A percentile compares a stretch with the other conserved stretches of the same genome.
phyloP scores from a whole-genome alignment of 2,113 vertebrate species.

The Tetrao urogallus region DNA sequence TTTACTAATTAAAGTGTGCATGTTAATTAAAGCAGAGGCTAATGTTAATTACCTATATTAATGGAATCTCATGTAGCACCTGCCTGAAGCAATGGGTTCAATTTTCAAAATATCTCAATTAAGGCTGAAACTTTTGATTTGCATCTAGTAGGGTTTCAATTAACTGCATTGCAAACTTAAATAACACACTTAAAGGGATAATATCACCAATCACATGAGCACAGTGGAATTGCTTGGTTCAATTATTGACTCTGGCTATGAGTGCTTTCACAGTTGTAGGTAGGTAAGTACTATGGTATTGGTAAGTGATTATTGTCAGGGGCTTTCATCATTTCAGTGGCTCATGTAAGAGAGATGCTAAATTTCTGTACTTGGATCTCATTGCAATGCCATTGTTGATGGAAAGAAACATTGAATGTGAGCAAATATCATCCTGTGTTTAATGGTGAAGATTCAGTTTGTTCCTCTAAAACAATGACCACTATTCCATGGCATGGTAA shows the following conservation, averaged over 20 bases:
- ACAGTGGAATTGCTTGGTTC: constrained; percentile 70
- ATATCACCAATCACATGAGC: constrained; percentile 80
- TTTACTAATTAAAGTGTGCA: constrained; percentile 97
- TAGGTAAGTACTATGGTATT: constrained; percentile 46
- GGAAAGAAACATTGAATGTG: constrained; percentile 43
- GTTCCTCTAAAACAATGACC: constrained; percentile 61
- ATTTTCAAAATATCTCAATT: constrained; percentile 97
- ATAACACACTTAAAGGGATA: constrained; percentile 84
- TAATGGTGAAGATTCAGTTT: constrained; percentile 47
- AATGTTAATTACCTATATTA: constrained; percentile 99
- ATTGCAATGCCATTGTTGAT: constrained; percentile 48
- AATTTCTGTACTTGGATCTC: constrained; percentile 42
- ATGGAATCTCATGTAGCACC: constrained; percentile 96
- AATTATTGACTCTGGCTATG: constrained; percentile 61
- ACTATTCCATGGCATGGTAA: constrained; percentile 51
- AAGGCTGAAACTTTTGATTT: constrained; percentile 89
- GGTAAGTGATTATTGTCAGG: constrained; percentile 53
- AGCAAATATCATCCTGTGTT: constrained; percentile 32
- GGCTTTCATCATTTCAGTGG: constrained; percentile 30
- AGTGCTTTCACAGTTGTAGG: constrained; percentile 68
- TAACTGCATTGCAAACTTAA: constrained; percentile 86
- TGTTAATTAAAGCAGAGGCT: constrained; percentile 98
- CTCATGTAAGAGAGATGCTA: constrained; percentile 54
- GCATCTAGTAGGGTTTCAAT: constrained; percentile 88
- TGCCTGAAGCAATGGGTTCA: constrained; percentile 94